Percentiles rank a stretch among this genome's conserved stretches.
phyloP scores from a whole-genome alignment of 2,888 invertebrate species.

The Lithodes maja region DNA sequence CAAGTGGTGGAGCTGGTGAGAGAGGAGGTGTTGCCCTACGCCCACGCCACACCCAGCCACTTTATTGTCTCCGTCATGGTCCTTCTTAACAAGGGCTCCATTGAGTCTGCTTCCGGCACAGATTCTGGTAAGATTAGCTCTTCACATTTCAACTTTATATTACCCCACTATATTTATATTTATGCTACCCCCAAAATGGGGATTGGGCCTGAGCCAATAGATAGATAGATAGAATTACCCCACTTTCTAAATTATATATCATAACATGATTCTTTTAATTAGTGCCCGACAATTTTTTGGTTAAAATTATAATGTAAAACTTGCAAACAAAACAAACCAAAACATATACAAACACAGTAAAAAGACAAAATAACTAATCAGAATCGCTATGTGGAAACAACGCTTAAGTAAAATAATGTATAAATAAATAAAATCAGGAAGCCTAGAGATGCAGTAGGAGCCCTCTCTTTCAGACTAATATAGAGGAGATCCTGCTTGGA shows the following conservation, averaged over 20 bases:
- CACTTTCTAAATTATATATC: neutral
- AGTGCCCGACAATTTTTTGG: neutral
- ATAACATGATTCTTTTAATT: slow-evolving; percentile 30
- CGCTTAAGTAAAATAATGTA: no score
- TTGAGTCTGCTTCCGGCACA: slow-evolving; percentile 80
- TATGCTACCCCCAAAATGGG: neutral
- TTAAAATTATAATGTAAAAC: neutral
- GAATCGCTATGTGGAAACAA: no score
- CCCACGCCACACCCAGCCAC: slow-evolving; percentile 85
- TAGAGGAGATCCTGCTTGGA: no score
- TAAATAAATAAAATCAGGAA: no score
- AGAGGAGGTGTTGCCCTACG: slow-evolving; percentile 87
- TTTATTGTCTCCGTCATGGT: slow-evolving; percentile 89
- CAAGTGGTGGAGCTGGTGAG: slow-evolving; percentile 87
- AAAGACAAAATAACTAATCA: no score
- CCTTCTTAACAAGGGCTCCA: slow-evolving; percentile 88
- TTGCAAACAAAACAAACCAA: no score
- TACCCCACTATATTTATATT: neutral
- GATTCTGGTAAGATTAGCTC: slow-evolving; percentile 56
- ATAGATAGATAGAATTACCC: no score
- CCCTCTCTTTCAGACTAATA: no score
- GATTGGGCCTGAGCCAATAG: no score
- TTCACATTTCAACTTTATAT: no score
- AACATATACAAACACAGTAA: no score
- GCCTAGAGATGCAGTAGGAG: no score